phyloP scores from a whole-genome alignment of 2,888 invertebrate genomes.

The Theodoxus fluviatilis region DNA sequence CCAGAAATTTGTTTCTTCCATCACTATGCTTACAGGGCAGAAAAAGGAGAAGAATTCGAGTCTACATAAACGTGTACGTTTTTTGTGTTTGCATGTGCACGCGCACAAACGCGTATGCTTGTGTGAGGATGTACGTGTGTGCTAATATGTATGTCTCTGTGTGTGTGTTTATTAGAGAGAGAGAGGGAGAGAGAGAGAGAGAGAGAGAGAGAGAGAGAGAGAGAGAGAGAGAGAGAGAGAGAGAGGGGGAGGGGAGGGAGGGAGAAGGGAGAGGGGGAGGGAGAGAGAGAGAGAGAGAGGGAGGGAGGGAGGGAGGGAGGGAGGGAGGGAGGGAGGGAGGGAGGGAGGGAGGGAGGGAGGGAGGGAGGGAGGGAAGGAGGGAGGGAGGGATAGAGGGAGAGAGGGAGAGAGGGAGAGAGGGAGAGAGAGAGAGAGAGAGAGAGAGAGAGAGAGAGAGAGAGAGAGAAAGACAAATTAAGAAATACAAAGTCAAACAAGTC shows the following conservation, averaged over 20 bases:
- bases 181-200: neutral
- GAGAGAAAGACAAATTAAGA: neutral
- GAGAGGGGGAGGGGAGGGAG: neutral
- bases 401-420: neutral
- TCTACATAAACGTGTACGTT: too few species aligned
- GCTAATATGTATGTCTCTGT: neutral
- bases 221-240: neutral
- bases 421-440: neutral
- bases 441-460: neutral
- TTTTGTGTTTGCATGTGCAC: neutral
- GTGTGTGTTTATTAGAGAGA: neutral
- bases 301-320: conserved; percentile 9
- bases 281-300: neutral
- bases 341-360: conserved; percentile 1
- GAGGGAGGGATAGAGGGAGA: neutral
- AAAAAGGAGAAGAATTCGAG: too few species aligned
- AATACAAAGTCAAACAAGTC: too few species aligned
- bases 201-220: neutral
- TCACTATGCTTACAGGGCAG: too few species aligned
- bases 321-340: conserved; percentile 4
- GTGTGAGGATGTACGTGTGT: conserved; percentile 2
- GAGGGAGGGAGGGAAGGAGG: conserved; percentile 11
- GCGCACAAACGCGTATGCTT: neutral
- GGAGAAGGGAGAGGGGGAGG: neutral
- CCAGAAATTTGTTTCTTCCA: too few species aligned